Evolutionary conservation across 2,888 invertebrate species (phyloP).

Genomic region (Lucinisca nassula): DNA sequence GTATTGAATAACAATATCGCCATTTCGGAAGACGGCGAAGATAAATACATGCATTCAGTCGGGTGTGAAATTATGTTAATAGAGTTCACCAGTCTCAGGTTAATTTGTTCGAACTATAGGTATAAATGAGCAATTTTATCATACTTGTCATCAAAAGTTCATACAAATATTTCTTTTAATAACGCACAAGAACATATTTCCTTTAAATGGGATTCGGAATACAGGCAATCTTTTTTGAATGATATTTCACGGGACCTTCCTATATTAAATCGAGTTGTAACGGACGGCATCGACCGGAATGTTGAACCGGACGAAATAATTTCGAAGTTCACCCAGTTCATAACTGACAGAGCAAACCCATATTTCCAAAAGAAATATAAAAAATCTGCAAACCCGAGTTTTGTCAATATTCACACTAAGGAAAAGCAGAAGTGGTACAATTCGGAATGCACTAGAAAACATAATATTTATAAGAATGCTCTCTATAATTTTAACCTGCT

Average conservation of each 20-base stretch:
- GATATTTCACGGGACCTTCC: background rate
- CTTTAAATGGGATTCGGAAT: background rate
- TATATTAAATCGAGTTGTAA: background rate
- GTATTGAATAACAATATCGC: too few species aligned
- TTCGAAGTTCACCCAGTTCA: background rate
- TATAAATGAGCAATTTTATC: too few species aligned
- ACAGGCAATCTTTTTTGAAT: background rate
- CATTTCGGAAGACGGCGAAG: too few species aligned
- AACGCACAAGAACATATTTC: background rate
- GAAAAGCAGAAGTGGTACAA: conserved; percentile 12
- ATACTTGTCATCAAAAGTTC: background rate
- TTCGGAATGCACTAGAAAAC: background rate
- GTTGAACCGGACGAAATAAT: conserved; percentile 1
- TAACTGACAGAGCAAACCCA: background rate
- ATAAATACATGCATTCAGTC: background rate
- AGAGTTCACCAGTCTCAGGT: background rate
- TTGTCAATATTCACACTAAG: background rate
- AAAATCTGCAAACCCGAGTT: background rate
- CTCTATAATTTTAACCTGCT: background rate
- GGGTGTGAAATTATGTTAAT: background rate
- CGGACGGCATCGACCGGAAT: background rate
- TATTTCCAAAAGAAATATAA: background rate
- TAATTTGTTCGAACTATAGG: too few species aligned
- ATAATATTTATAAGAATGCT: background rate
- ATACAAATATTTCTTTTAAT: background rate